Conservation (phyloP, 2,888 invertebrate species). For the Tetragnatha montana region DNA sequence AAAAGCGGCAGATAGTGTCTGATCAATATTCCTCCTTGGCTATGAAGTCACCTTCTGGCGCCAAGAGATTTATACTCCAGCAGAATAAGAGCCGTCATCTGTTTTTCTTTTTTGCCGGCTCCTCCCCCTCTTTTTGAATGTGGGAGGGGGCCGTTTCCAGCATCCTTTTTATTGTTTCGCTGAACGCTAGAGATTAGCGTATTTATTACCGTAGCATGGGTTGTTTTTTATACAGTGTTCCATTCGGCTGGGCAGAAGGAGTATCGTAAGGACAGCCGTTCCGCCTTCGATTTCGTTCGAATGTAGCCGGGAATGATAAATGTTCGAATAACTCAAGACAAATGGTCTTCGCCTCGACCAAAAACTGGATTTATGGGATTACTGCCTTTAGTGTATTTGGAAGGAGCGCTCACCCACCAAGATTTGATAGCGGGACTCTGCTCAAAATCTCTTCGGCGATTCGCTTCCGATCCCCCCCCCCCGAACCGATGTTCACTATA, state of each 20-base stretch:
- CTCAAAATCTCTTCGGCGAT: neutral
- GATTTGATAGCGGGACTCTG: neutral
- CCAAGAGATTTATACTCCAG: constrained; percentile 61
- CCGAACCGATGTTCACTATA: no score
- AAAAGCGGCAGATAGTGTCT: constrained; percentile 14
- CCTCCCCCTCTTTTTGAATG: constrained; percentile 44
- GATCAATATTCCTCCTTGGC: constrained; percentile 60
- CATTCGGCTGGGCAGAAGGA: constrained; percentile 44
- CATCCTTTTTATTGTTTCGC: constrained; percentile 66
- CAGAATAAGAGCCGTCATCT: constrained; percentile 60
- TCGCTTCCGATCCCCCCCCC: neutral
- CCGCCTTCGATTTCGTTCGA: constrained; percentile 57
- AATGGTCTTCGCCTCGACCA: constrained; percentile 56
- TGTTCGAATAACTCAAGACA: constrained; percentile 69
- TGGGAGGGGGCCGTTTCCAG: constrained; percentile 54
- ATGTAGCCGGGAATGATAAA: constrained; percentile 58
- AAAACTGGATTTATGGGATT: constrained; percentile 67
- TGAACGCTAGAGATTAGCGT: constrained; percentile 69
- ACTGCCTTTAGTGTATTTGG: constrained; percentile 56
- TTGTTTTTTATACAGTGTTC: constrained; percentile 58
- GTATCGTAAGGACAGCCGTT: constrained; percentile 67
- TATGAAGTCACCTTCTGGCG: constrained; percentile 65
- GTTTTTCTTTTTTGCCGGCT: constrained; percentile 18
- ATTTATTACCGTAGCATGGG: constrained; percentile 64
- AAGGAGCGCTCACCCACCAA: constrained; percentile 11